These are phyloP conservation scores for Elymnias hypermnestra DNA, from an alignment of 1,140 invertebrate species.

Conservation along the genomic window DNA sequence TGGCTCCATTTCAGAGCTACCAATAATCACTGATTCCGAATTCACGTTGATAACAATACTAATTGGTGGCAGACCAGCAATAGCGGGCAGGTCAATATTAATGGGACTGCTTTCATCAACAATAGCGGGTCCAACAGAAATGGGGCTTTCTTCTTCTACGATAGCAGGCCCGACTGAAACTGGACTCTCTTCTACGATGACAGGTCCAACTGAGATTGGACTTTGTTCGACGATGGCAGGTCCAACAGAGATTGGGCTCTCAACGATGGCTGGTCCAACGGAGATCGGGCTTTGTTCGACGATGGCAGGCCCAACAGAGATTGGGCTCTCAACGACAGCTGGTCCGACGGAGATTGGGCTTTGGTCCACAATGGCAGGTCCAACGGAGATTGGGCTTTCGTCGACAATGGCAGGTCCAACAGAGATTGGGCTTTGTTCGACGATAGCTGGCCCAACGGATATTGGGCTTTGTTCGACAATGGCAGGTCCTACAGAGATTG, in stretches of 20 bases:
- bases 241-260: not conserved
- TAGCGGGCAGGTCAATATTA: not conserved
- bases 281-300: not conserved
- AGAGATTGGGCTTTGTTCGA: not conserved
- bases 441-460: not conserved
- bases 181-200: not conserved
- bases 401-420: not conserved
- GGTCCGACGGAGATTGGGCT: slow-evolving; percentile 2
- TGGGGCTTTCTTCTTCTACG: slow-evolving; percentile 1
- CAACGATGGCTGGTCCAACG: not conserved
- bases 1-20: too few species aligned
- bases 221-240: slow-evolving; percentile 1
- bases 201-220: slow-evolving; percentile 2
- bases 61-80: slow-evolving; percentile 32
- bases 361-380: not conserved
- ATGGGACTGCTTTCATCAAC: not conserved
- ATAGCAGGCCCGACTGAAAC: slow-evolving; percentile 21
- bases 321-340: slow-evolving; percentile 2
- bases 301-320: not conserved
- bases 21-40: slow-evolving; percentile 1
- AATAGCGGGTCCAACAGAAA: not conserved
- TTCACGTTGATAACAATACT: slow-evolving; percentile 32
- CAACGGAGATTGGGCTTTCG: slow-evolving; percentile 2
- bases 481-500: not conserved
- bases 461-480: not conserved